A percentile compares a stretch with the other conserved stretches of the same genome.
These are phyloP conservation scores for Pangasius macronema DNA, from an alignment of 2,797 vertebrate species.

Conservation along the genomic window DNA sequence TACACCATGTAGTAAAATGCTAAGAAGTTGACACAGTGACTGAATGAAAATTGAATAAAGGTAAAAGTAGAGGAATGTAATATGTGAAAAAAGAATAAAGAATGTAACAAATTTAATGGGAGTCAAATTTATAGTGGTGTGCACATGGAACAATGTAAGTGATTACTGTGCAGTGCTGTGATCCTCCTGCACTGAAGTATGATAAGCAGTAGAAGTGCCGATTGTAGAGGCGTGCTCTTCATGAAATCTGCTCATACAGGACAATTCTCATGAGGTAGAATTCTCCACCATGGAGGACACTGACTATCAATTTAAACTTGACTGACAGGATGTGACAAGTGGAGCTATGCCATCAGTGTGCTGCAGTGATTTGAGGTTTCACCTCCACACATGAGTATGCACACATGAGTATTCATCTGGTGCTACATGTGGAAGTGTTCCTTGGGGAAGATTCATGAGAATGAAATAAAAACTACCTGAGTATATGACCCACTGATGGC, in stretches of 20 bases:
- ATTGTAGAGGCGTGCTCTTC: not conserved
- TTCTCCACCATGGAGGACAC: not conserved
- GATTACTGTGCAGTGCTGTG: not conserved
- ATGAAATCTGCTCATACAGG: not conserved
- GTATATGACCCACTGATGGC: not conserved
- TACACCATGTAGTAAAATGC: not conserved
- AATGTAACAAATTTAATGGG: not conserved
- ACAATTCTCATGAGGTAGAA: not conserved
- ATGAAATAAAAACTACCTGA: not conserved
- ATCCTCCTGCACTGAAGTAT: not conserved
- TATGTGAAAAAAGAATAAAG: not conserved
- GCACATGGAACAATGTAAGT: too few relatives aligned
- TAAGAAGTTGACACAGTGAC: too few relatives aligned
- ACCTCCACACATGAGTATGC: not conserved
- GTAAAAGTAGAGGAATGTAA: not conserved
- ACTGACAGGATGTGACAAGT: constrained; percentile 38
- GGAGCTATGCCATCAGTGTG: constrained; percentile 2
- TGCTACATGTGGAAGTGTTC: not conserved
- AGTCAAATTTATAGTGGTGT: not conserved
- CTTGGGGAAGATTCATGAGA: not conserved
- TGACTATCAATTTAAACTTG: constrained; percentile 24
- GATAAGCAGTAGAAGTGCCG: not conserved
- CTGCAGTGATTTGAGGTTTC: constrained; percentile 13
- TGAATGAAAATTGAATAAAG: not conserved
- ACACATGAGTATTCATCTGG: not conserved